phyloP scores from a whole-genome alignment of 2,797 vertebrate genomes.

The Arnoldichthys spilopterus region DNA sequence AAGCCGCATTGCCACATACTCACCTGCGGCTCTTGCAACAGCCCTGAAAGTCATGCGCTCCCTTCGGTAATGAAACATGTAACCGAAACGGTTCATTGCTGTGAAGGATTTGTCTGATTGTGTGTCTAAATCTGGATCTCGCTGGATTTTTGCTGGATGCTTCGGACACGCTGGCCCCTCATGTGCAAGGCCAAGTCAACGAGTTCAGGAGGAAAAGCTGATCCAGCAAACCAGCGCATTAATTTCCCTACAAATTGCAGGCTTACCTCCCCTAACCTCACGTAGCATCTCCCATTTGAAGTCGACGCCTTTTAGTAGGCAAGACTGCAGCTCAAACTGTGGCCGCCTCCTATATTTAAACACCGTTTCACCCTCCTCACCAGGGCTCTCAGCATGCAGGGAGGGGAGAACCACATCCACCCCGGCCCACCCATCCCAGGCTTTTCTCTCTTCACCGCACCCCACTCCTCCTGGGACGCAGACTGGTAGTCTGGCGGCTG shows the following conservation, averaged over 20 bases:
- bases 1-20: not conserved
- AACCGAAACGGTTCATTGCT: not conserved
- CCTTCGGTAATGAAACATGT: too few species aligned
- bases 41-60: not conserved
- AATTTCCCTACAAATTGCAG: conserved; percentile 16
- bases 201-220: not conserved
- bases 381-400: conserved; percentile 32
- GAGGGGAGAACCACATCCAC: conserved; percentile 56
- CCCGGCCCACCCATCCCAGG: conserved; percentile 19
- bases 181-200: not conserved
- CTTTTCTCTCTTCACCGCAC: conserved; percentile 9
- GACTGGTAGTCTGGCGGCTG: conserved; percentile 36
- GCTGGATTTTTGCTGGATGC: conserved; percentile 21
- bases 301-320: conserved; percentile 8
- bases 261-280: not conserved
- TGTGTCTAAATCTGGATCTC: not conserved
- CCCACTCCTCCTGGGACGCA: conserved; percentile 43
- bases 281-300: not conserved
- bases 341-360: conserved; percentile 52
- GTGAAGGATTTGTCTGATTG: not conserved
- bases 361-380: conserved; percentile 27
- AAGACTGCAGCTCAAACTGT: conserved; percentile 7
- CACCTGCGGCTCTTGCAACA: not conserved
- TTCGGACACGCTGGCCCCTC: not conserved
- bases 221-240: conserved; percentile 1